A percentile compares a stretch with the other conserved stretches of the same genome.
Evolutionary conservation across 2,797 vertebrate species (phyloP).

Genomic region (Hirundo rustica): DNA sequence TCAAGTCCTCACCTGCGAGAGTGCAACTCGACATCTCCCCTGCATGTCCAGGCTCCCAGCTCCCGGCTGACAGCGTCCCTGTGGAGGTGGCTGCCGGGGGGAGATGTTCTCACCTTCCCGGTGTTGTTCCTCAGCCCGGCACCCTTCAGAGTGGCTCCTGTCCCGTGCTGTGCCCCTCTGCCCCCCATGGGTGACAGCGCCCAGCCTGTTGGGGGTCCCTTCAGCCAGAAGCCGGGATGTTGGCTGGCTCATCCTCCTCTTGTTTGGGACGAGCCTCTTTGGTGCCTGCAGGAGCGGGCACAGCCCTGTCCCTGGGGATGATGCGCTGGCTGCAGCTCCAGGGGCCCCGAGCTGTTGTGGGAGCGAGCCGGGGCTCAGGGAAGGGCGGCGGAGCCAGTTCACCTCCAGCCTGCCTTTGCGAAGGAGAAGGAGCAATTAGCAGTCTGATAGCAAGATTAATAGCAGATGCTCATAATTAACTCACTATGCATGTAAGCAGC

Average conservation of each 20-base stretch:
- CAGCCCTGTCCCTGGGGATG: background rate
- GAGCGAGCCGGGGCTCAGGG: background rate
- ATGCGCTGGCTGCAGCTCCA: background rate
- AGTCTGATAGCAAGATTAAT: slow-evolving; percentile 71
- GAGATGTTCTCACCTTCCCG: background rate
- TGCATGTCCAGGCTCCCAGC: background rate
- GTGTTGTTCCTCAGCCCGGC: background rate
- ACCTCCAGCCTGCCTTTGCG: slow-evolving; percentile 32
- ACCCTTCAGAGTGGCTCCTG: background rate
- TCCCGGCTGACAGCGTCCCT: background rate
- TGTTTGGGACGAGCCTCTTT: background rate
- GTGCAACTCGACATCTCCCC: background rate
- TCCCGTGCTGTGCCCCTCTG: fast-evolving
- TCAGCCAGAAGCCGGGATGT: fast-evolving
- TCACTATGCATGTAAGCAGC: slow-evolving; percentile 69
- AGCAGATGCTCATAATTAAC: slow-evolving; percentile 72
- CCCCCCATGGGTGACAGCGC: fast-evolving
- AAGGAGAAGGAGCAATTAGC: slow-evolving; percentile 68
- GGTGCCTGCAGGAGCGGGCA: background rate
- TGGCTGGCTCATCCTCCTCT: fast-evolving
- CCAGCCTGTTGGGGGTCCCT: fast-evolving
- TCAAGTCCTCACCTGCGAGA: slow-evolving; percentile 49
- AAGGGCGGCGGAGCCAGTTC: background rate
- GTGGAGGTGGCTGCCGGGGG: fast-evolving
- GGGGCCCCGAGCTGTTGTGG: fast-evolving